Evolutionary conservation across 2,797 vertebrate species (phyloP).

Genomic region (Propithecus perrieri): DNA sequence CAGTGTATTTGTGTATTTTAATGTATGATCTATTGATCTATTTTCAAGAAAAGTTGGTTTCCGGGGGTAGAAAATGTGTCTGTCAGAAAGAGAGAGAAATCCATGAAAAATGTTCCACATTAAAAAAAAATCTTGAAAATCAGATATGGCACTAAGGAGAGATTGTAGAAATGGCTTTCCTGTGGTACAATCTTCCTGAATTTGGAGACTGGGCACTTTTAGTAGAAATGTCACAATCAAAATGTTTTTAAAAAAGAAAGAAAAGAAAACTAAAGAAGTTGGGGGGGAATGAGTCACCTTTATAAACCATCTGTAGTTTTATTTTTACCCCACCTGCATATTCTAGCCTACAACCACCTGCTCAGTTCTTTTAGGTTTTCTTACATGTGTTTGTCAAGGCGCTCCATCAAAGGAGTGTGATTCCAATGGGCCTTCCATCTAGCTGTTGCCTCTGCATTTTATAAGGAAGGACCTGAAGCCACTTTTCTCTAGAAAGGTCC

Average conservation of each 20-base stretch:
- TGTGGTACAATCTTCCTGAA: background rate
- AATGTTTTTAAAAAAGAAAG: background rate
- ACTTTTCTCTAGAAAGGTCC: background rate
- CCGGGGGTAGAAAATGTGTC: background rate
- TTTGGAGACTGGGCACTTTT: background rate
- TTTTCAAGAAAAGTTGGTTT: background rate
- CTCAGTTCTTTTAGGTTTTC: background rate
- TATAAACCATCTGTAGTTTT: slow-evolving; percentile 53
- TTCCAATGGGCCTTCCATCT: background rate
- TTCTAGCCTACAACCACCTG: background rate
- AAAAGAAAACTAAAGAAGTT: background rate
- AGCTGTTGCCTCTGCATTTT: background rate
- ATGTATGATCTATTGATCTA: background rate
- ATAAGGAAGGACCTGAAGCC: background rate
- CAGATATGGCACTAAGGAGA: background rate
- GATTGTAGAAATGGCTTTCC: background rate
- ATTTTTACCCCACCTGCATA: slow-evolving; percentile 16
- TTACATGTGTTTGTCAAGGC: background rate
- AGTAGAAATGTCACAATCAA: slow-evolving; percentile 17
- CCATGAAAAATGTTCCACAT: background rate
- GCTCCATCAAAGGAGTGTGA: background rate
- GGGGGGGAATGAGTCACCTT: slow-evolving; percentile 34
- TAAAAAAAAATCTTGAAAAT: background rate
- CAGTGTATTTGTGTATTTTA: background rate
- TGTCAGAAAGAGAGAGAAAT: no score